Percentiles rank a stretch among this genome's conserved stretches.
Conservation (phyloP, 2,797 vertebrate species). For the Paratrypauchen microcephalus region DNA sequence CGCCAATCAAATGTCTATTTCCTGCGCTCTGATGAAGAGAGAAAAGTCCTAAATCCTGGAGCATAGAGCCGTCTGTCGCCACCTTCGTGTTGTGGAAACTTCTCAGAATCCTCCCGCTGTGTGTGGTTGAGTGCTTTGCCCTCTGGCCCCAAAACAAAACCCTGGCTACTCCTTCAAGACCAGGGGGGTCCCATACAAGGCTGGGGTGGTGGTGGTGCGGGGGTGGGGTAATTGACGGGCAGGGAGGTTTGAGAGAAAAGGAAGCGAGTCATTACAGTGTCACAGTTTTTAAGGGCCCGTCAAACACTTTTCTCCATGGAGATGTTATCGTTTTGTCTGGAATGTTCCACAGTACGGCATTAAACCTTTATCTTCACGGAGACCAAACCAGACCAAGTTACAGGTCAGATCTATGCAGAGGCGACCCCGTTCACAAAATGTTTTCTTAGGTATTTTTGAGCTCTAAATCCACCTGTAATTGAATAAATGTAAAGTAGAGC, state of each 20-base stretch:
- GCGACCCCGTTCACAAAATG: too few species aligned
- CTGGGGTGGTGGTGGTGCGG: too few species aligned
- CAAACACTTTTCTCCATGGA: too few species aligned
- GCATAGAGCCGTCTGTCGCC: not conserved
- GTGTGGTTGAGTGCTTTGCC: not conserved
- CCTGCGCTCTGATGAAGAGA: not conserved
- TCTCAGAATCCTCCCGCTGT: not conserved
- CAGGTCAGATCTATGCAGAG: too few species aligned
- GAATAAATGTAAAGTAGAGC: too few species aligned
- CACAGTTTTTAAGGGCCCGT: not conserved
- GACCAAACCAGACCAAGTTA: too few species aligned
- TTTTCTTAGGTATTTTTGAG: too few species aligned
- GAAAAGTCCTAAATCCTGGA: not conserved
- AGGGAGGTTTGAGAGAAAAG: not conserved
- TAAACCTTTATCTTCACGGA: too few species aligned
- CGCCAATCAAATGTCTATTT: not conserved
- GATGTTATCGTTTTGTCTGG: too few species aligned
- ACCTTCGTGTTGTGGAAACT: slow-evolving; percentile 6
- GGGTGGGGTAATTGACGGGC: not conserved
- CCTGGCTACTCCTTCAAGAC: not conserved
- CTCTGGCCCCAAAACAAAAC: slow-evolving; percentile 10
- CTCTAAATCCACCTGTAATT: too few species aligned
- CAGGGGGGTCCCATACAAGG: too few species aligned
- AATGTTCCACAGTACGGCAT: too few species aligned
- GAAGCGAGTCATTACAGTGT: not conserved